Evolutionary conservation across 2,888 invertebrate genomes (phyloP), one percentile per base, ranked within the genome.

Genomic region (Uloborus plumipes): DNA sequence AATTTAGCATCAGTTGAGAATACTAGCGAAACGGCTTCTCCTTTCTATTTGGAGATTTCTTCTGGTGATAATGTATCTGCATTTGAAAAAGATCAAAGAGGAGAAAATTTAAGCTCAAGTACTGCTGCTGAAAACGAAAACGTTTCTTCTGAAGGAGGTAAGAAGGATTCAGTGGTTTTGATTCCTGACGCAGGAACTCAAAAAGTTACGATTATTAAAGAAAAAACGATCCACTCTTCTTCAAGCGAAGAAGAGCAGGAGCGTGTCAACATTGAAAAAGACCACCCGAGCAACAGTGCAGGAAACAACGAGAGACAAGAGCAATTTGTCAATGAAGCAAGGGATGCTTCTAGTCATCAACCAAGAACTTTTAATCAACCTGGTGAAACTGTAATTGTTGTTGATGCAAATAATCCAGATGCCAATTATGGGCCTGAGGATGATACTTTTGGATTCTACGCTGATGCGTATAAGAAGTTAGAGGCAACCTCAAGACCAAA

Each of bases 361-460:
- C 64, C 64, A 64, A 64, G 64, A 64, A 64, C 47, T 18, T 64
- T 64, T 64, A 39, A 39, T 9, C 49, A n/a, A 18, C 49, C 64
- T n/a, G 18, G 49, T 13, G 59, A 55, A n/a, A 31, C 31, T 7
- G 16, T 20, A 18, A 18, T n/a, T 2, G 14, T 13, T 39, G 47
- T 16, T 14, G 2, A n/a, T 22, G 47, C 49, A 11, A 18, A 18
- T 26, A 70, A 77, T 47, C 74, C 74, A 13, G 69, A 59, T 0
- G 64, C 58, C 15, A 81, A 81, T 47, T 81, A 81, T 39, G 80
- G 74, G 0, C 64, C 74, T 15, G 80, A 74, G 51, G 70, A 74
- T 64, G 80, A 74, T 31, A 53, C 53, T 14, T 74, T 81, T 39
- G 80, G 74, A 15, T 81, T 55, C 49, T 53, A 81, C 9, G 39